A percentile compares a stretch with the other conserved stretches of the same genome.
Conservation (phyloP, 2,888 invertebrate species). For the Oscheius sp. region DNA sequence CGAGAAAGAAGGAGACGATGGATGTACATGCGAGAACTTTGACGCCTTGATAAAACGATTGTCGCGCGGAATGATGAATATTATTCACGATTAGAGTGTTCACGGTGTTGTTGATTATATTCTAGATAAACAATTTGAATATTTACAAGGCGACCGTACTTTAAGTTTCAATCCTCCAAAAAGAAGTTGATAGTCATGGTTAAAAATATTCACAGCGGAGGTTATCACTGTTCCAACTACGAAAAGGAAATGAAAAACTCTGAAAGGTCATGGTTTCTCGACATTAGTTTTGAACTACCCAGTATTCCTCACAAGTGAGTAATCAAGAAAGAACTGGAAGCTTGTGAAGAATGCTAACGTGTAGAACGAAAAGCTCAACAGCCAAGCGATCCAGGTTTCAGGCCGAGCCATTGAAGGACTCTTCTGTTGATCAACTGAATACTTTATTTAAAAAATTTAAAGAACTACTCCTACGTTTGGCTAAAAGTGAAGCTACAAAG, state of each 20-base stretch:
- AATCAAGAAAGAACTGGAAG: constrained; percentile 8
- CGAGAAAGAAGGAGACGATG: constrained; percentile 23
- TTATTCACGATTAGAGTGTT: neutral
- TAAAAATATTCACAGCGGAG: constrained; percentile 8
- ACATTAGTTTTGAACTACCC: neutral
- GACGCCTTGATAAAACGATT: constrained; percentile 6
- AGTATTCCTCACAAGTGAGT: neutral
- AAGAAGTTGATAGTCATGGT: constrained; percentile 28
- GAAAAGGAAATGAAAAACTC: constrained; percentile 18
- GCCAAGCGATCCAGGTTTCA: constrained; percentile 25
- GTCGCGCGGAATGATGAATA: neutral
- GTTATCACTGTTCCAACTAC: neutral
- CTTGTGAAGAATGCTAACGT: neutral
- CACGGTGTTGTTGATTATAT: neutral
- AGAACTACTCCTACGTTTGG: constrained; percentile 6
- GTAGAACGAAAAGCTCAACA: neutral
- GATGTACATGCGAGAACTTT: constrained; percentile 13
- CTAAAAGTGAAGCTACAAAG: neutral
- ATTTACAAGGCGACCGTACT: neutral
- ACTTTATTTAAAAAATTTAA: neutral
- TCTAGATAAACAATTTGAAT: neutral
- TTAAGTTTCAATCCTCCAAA: constrained; percentile 21
- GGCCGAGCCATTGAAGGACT: neutral
- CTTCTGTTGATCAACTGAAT: constrained; percentile 30
- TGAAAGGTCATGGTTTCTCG: neutral